These are phyloP conservation scores for Acrocephalus arundinaceus DNA, from an alignment of 2,113 vertebrate species.

Conservation along the genomic window DNA sequence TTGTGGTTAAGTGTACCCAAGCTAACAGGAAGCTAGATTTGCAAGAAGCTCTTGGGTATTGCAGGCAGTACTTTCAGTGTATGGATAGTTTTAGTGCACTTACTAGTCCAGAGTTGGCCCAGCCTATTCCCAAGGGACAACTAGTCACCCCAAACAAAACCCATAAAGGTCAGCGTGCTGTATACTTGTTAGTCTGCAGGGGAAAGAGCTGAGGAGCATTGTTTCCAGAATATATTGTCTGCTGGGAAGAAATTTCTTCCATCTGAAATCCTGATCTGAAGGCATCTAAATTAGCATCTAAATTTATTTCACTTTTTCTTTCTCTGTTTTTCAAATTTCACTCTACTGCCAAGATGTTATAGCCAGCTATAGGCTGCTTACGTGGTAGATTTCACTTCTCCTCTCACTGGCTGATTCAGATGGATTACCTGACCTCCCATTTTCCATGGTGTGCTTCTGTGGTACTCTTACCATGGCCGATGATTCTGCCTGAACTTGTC, in stretches of 20 bases:
- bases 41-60: background rate
- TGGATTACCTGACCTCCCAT: background rate
- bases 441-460: background rate
- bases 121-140: background rate
- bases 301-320: background rate
- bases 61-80: background rate
- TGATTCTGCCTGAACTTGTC: background rate
- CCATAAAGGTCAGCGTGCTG: background rate
- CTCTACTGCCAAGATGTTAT: accelerated
- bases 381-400: background rate
- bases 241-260: background rate
- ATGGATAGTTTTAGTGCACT: background rate
- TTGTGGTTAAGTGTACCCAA: background rate
- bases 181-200: background rate
- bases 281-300: background rate
- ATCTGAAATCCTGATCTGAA: background rate
- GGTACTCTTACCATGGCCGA: background rate
- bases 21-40: background rate
- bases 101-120: background rate
- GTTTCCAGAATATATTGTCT: background rate
- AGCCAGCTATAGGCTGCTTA: background rate
- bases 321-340: background rate
- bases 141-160: background rate
- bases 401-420: background rate
- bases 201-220: background rate